Base-by-base conservation (phyloP, 2,888 invertebrate genomes). In the Pogonocherus hispidulus region DNA sequence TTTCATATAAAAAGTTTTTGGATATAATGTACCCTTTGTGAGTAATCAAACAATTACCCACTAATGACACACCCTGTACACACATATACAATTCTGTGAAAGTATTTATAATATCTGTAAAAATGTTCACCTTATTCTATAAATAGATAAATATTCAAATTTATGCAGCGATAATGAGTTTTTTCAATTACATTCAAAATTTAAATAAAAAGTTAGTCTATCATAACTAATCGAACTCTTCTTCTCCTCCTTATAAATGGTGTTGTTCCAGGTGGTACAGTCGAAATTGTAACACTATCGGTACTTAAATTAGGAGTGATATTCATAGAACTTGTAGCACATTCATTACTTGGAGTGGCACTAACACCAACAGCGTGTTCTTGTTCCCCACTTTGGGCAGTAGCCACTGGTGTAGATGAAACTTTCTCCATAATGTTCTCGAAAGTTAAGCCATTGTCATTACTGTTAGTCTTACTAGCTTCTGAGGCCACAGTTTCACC, bases 141-240 rank as follows among this genome's bases (percentile, higher is more conserved):
- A 32, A 32, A 32, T 9, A 32, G n/a, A n/a, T 41, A 41, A 41
- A 41, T 41, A 41, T 16, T n/a, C 9, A 41, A 41, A 41, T 41
- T 4, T 20, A 22, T 22, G 14, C 49, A 49, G 6, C 5, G 22
- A 22, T 49, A 49, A 27, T 32, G 5, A 52, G 6, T 52, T 32
- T 52, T 52, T 52, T 32, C 52, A 27, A 27, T 23, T 23, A 51
- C n/a, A 23, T 16, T 20, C 6, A 20, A 6, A 49, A 47, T 3
- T 19, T 54, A 60, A 44, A 59, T 46, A 52, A 22, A 63, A 32
- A 27, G 5, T 44, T 54, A 63, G 44, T 67, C 51, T 20, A 49
- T 51, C 41, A 67, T 52, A 54, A 67, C 49, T 6, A 67, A 19
- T 52, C 67, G 35, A 57, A 46, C 52, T n/a, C 63, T 37, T 41